Evolutionary conservation across 2,888 invertebrate genomes (phyloP), one percentile per base, ranked within the genome.

Genomic region (Tetheella fluctuosa): DNA sequence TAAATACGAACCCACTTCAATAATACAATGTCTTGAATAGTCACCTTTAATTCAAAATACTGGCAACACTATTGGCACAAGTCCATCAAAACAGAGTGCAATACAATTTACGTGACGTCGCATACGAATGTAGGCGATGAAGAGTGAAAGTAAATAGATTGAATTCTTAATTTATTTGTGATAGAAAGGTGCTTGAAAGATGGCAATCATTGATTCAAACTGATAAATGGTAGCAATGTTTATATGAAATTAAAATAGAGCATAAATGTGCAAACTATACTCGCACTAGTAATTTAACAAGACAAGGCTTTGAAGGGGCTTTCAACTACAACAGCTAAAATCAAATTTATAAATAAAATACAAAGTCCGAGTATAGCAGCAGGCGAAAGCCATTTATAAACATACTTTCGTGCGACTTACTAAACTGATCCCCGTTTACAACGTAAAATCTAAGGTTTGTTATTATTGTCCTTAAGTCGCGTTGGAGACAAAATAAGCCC

Each of bases 401-500:
- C n/a, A 48, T 48, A 48, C 20, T 39, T 39, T 39, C 39, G 39
- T 39, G 39, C 39, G 39, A 39, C 39, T 48, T 48, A 48, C 42
- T 48, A n/a, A 17, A 48, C 42, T 48, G 42, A 48, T 48, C 42
- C 20, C 42, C 42, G 42, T 48, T 48, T 48, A 48, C 42, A 48
- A 48, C 17, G 20, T 48, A 48, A 48, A 48, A 48, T 48, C 42
- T 42, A 20, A 48, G 57, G 60, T 57, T 60, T 60, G 60, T 60
- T 60, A 57, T 60, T 57, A 57, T 57, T 60, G 54, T 25, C 60
- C 57, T 28, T 57, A 57, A 54, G 57, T 57, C 59, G 55, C 56
- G 59, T 54, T 53, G 52, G 58, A 58, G 56, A 54, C 54, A 54
- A 28, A 54, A 54, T 54, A 28, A 54, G 54, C 54, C 17, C 25